Evolutionary conservation across 2,888 invertebrate species (phyloP).

Genomic region (Leptinotarsa rubiginosa): DNA sequence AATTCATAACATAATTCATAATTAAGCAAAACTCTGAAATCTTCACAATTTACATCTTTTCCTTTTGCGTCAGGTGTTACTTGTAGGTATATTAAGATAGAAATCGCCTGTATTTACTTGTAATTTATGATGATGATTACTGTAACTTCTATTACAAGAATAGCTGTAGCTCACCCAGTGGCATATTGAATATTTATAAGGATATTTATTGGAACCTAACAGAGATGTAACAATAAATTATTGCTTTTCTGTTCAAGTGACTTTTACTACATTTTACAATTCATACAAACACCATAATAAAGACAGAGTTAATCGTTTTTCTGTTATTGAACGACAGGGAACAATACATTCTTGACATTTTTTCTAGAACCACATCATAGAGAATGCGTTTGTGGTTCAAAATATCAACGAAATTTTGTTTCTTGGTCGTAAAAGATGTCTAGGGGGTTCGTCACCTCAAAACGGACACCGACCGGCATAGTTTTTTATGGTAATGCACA

Average conservation of each 20-base stretch:
- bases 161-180: background rate
- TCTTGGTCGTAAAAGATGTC: no score
- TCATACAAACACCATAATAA: no score
- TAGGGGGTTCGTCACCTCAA: no score
- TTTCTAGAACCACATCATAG: background rate
- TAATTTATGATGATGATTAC: background rate
- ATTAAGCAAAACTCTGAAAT: no score
- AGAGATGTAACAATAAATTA: background rate
- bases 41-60: background rate
- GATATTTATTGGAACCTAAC: background rate
- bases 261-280: background rate
- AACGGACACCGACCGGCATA: no score
- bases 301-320: no score
- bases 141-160: background rate
- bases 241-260: background rate
- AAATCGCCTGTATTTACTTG: background rate
- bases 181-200: conserved; percentile 1
- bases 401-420: no score
- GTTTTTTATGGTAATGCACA: no score
- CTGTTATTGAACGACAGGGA: background rate
- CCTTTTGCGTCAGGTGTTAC: background rate
- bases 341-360: background rate
- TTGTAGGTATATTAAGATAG: background rate
- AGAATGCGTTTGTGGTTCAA: no score
- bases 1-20: no score